Base-by-base conservation (phyloP, 2,888 invertebrate species). In the Carterocephalus palaemon region DNA sequence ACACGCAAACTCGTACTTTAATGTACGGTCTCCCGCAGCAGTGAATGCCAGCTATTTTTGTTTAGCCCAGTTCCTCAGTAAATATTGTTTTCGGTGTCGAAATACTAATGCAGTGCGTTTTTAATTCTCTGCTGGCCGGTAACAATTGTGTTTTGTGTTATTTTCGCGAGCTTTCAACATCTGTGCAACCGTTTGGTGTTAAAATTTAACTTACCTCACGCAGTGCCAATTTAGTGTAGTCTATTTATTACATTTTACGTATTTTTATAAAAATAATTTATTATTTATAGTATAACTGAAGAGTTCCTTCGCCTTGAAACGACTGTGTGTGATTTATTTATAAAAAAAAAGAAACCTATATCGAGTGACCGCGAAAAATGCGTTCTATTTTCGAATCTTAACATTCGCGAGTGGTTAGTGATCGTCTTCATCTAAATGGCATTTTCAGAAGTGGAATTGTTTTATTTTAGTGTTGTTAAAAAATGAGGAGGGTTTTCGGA, bases 401-500 rank as follows among this genome's bases (percentile, higher is more conserved):
- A 24, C 36, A 24, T 37, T 24, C 31, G 37, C 45, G 37, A 32
- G 37, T 45, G 24, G 6, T 52, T 48, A 49, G 41, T 49, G 54
- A 53, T 54, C 64, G 61, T 60, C 40, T 47, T 49, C 33, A 16
- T 39, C 61, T 67, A 69, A 69, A 73, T 71, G 74, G 67, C 67
- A 62, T 54, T 68, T 70, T 67, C 61, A 57, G 37, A 33, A 41
- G 52, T 61, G 61, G 70, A 70, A 67, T 60, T 59, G 55, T 54
- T 53, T 22, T 46, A 51, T 54, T 55, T 62, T 60, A 58, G 60
- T 60, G 52, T 42, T 39, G 42, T 15, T 28, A 49, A 34, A 72
- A 34, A 29, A 89, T 89, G 89, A 85, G 88, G 71, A 75, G 88
- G 39, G 88, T 89, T 16, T 85, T 89, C 38, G 88, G 88, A 31